Conservation (phyloP, 2,888 invertebrate species). For the Rotaria sp. region DNA sequence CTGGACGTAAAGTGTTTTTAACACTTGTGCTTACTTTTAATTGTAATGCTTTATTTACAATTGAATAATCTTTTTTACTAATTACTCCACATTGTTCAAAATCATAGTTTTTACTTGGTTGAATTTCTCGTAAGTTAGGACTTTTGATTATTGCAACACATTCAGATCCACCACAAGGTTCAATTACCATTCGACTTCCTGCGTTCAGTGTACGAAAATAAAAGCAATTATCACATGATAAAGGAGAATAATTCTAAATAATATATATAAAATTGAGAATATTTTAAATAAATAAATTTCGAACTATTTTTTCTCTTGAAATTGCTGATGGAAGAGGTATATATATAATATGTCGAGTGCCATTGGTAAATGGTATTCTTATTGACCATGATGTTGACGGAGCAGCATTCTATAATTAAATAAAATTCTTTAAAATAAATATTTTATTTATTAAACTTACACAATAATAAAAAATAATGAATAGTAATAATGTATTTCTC, state of each 20-base stretch:
- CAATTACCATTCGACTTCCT: neutral
- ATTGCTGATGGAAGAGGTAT: neutral
- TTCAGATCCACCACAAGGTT: neutral
- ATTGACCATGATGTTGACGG: neutral
- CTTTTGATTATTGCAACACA: neutral
- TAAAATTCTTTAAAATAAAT: neutral
- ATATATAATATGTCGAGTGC: neutral
- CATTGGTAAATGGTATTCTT: neutral
- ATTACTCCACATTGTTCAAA: neutral
- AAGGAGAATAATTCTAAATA: neutral
- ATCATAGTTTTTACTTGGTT: neutral
- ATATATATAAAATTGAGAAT: too few relatives aligned
- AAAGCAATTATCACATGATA: neutral
- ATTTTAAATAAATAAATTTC: neutral
- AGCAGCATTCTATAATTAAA: neutral
- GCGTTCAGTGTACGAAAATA: neutral
- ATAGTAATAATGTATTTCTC: neutral
- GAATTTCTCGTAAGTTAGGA: neutral
- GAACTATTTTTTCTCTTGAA: neutral
- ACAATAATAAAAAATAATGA: neutral
- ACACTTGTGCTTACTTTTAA: slow-evolving; percentile 5
- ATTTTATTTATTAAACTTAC: neutral
- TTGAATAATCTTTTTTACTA: neutral
- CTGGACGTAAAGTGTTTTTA: neutral
- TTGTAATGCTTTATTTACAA: neutral